Conservation (phyloP, 2,888 invertebrate species). For the Caradrina clavipalpis region DNA sequence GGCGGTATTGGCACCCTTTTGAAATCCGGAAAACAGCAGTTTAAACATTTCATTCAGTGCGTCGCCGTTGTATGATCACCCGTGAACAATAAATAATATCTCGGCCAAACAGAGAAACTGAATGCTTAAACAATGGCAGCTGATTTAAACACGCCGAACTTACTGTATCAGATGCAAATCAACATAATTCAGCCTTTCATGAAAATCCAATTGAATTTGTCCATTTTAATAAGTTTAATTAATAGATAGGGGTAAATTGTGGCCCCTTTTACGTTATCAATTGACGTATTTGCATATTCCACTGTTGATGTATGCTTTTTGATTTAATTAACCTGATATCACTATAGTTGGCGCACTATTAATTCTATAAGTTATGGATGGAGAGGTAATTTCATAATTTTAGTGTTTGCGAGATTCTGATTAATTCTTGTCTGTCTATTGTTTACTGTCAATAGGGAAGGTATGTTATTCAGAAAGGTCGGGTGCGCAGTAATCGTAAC, state of each 20-base stretch:
- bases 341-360: slow-evolving; percentile 12
- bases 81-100: slow-evolving; percentile 36
- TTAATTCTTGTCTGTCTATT: not conserved
- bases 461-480: too few relatives aligned
- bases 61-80: slow-evolving; percentile 22
- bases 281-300: slow-evolving; percentile 52
- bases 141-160: slow-evolving; percentile 54
- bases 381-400: slow-evolving; percentile 5
- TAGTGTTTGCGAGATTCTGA: not conserved
- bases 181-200: slow-evolving; percentile 57
- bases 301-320: slow-evolving; percentile 50
- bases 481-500: too few relatives aligned
- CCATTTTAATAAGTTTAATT: slow-evolving; percentile 61
- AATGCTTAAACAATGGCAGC: slow-evolving; percentile 41
- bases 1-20: too few relatives aligned
- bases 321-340: slow-evolving; percentile 53
- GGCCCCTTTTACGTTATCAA: slow-evolving; percentile 44
- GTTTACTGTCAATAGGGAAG: too few relatives aligned
- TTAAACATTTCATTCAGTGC: slow-evolving; percentile 11
- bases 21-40: not conserved
- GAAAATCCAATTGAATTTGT: slow-evolving; percentile 57
- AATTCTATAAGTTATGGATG: slow-evolving; percentile 7
- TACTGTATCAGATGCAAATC: slow-evolving; percentile 54
- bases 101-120: slow-evolving; percentile 32
- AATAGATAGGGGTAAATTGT: slow-evolving; percentile 61